Evolutionary conservation across 1,140 invertebrate genomes (phyloP), one percentile per base, ranked within the genome.

Genomic region (Amyelois transitella): DNA sequence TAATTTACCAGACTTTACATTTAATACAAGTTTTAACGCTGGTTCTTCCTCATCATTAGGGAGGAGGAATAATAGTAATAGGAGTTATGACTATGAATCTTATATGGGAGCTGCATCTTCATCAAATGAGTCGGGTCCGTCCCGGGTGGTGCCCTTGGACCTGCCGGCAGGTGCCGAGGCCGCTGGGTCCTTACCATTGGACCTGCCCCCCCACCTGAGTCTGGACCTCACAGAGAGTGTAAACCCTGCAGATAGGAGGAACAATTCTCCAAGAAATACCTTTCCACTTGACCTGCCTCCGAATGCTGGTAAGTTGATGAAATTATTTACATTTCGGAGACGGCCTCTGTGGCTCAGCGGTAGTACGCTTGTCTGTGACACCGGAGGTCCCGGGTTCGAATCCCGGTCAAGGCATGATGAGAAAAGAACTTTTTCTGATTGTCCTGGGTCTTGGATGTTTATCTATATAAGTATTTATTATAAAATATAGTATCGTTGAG

Each of bases 1-100:
- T 53, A 91, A 91, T 77, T 79, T 91, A 54, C 91, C 91, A 7
- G 91, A 92, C 67, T 91, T 91, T 82, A 89, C 90, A n/a, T 82
- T 89, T 71, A 90, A 85, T 56, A 79, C 83, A 58, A 87, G 72
- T 72, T 87, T 69, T 58, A 85, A 82, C 74, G 72, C 74, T 21
- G 79, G 81, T 20, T 79, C 81, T 2, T 77, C 79, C 0, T 74
- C 75, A 28, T 77, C 75, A 5, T 54, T 74, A 47, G 76, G 80
- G 18, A 72, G 84, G 28, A 60, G 75, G 43, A 80, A 83, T 62
- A 75, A 72, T 25, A 76, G 69, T 58, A 81, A 74, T 66, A 72
- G 76, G 51, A 63, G 71, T 51, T 84, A 86, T 75, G 72, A 86
- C 52, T 84, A 81, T 77, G 77, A 81, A 18, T 55, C 67, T 1